Conservation (phyloP, 2,888 invertebrate genomes). For the Campopleginae sp. region DNA sequence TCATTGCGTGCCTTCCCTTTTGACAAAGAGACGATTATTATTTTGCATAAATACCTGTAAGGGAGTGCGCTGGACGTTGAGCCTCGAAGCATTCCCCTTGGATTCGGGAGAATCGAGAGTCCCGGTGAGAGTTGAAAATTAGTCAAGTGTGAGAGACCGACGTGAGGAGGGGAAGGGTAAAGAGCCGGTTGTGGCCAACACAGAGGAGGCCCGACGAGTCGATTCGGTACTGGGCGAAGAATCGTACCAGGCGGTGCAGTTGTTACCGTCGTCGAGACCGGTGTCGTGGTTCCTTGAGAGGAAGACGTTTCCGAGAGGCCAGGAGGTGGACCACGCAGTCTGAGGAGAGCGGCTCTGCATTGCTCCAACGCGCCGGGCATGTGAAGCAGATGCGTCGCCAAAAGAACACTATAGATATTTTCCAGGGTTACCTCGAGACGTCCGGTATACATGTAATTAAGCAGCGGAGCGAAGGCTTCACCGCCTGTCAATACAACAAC, state of each 20-base stretch:
- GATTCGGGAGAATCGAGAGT: constrained; percentile 74
- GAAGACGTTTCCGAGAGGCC: background rate
- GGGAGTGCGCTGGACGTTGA: background rate
- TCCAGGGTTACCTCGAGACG: constrained; percentile 88
- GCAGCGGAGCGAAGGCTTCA: constrained; percentile 87
- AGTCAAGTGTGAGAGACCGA: constrained; percentile 79
- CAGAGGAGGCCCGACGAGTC: constrained; percentile 78
- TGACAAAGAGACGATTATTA: background rate
- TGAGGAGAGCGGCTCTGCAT: constrained; percentile 87
- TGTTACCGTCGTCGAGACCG: constrained; percentile 10
- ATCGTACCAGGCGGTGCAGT: constrained; percentile 68
- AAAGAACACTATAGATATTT: constrained; percentile 89
- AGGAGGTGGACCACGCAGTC: constrained; percentile 83
- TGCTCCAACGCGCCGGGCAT: constrained; percentile 90
- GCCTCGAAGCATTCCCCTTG: constrained; percentile 59
- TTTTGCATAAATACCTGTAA: constrained; percentile 15
- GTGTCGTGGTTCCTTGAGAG: constrained; percentile 13
- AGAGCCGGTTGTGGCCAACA: constrained; percentile 76
- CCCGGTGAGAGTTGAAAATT: constrained; percentile 77
- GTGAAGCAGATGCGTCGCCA: constrained; percentile 90
- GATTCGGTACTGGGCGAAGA: constrained; percentile 81
- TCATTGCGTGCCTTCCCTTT: background rate
- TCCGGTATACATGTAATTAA: constrained; percentile 92
- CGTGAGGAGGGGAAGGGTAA: constrained; percentile 73
- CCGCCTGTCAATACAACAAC: constrained; percentile 74